A percentile compares a stretch with the other conserved stretches of the same genome.
phyloP scores from a whole-genome alignment of 2,113 vertebrate genomes.

The Colius striatus region DNA sequence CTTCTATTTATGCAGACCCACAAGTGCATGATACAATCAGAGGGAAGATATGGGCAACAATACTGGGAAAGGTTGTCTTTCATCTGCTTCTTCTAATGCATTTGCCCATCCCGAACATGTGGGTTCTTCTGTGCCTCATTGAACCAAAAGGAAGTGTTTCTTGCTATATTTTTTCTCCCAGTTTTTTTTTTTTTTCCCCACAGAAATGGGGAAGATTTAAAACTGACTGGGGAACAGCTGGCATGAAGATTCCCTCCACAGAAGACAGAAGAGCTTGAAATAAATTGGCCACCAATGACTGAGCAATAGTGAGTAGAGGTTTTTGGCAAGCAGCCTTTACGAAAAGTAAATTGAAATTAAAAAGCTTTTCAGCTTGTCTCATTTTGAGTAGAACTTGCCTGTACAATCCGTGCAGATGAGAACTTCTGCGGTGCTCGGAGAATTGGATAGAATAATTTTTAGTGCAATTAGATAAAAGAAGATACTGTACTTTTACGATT shows the following conservation, averaged over 20 bases:
- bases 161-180: background rate
- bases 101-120: background rate
- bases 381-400: background rate
- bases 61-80: background rate
- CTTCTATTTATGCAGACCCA: background rate
- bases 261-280: background rate
- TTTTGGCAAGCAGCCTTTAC: conserved; percentile 25
- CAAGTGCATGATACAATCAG: background rate
- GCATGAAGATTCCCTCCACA: background rate
- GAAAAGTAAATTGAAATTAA: conserved; percentile 33
- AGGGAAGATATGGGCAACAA: background rate
- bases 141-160: background rate
- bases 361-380: background rate
- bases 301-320: background rate
- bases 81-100: background rate
- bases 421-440: background rate
- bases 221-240: background rate
- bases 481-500: background rate
- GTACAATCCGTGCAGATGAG: background rate
- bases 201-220: background rate
- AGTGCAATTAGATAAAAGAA: background rate
- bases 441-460: background rate
- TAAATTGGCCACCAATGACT: background rate
- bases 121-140: background rate
- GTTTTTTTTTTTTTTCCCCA: background rate